These are phyloP conservation scores for Andinoacara biseriatus DNA, from an alignment of 2,113 vertebrate genomes.

Conservation along the genomic window DNA sequence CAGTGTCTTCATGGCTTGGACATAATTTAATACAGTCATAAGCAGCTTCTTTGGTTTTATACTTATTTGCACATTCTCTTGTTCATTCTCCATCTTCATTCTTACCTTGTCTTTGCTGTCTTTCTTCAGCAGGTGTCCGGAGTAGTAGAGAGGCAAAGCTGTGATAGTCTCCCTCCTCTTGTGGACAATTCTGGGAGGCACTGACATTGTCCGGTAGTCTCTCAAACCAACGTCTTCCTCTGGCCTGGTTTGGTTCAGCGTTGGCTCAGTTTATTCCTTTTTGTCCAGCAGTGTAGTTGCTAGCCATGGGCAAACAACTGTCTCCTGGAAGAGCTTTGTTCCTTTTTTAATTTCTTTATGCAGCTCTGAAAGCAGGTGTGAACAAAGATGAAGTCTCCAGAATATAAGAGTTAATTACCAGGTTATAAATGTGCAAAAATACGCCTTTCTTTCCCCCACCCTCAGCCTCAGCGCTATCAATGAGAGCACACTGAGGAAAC, in stretches of 20 bases:
- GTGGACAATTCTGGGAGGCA: conserved; percentile 28
- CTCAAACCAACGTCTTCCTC: not conserved
- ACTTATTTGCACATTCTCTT: not conserved
- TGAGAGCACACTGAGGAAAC: conserved; percentile 56
- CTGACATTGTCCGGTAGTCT: conserved; percentile 36
- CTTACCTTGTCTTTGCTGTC: conserved; percentile 58
- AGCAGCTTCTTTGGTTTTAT: not conserved
- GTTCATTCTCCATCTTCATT: not conserved
- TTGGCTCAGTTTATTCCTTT: not conserved
- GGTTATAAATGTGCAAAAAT: conserved; percentile 1
- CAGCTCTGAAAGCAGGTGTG: not conserved
- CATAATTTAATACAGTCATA: too few relatives aligned
- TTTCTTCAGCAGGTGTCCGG: conserved; percentile 68
- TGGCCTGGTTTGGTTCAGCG: not conserved
- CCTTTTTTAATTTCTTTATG: not conserved
- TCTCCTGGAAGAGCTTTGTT: not conserved
- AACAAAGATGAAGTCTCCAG: not conserved
- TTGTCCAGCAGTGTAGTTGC: not conserved
- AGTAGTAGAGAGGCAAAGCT: conserved; percentile 73
- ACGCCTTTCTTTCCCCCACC: not conserved
- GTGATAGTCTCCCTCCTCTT: conserved; percentile 66
- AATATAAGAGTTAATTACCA: not conserved
- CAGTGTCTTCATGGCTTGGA: too few relatives aligned
- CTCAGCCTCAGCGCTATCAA: not conserved
- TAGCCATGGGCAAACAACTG: not conserved